Base-by-base conservation (phyloP, 1,140 invertebrate species). In the Drosophila punjabiensis region DNA sequence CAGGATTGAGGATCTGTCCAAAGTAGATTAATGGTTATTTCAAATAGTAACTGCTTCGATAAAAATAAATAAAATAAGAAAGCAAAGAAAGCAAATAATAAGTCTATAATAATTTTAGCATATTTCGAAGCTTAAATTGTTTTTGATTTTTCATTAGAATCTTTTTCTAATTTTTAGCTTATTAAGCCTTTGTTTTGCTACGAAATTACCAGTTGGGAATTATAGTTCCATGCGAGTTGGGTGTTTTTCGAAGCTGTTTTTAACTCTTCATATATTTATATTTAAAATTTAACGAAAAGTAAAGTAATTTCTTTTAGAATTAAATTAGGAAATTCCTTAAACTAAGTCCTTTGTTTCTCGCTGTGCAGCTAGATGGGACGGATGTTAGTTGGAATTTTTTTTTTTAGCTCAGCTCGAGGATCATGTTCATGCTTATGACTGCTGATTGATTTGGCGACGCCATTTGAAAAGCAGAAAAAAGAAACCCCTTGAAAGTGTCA, bases 401-500 rank as follows among this genome's bases (percentile, higher is more conserved):
- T 37, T 24, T 53, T 56, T 24, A 24, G 53, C 20, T 43, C n/a
- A 32, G 28, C 32, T 16, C n/a, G 30, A 53, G 48, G 20, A 53
- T 70, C 28, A 52, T 67, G 16, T 66, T 41, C 45, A 52, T 24
- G 66, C 28, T 11, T 70, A 37, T 66, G 61, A 66, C 39, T 68
- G 39, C 13, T 71, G 65, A 71, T 33, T 71, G 50, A 47, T 67
- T 67, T 45, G 59, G 59, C 64, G 64, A 37, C 64, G 64, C 64
- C 64, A 67, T 67, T 64, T 14, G 6, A 37, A 50, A 5, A n/a
- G 5, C 24, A 45, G n/a, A 43, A 18, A 43, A 7, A 13, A 41
- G 20, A 37, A 63, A 41, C 35, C 64, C 64, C 50, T 69, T 71
- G 50, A 71, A 71, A 39, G 11, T 37, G 50, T 68, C 39, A 56